Base-by-base conservation (phyloP, 1,140 invertebrate species). In the Aleiodes sp. region DNA sequence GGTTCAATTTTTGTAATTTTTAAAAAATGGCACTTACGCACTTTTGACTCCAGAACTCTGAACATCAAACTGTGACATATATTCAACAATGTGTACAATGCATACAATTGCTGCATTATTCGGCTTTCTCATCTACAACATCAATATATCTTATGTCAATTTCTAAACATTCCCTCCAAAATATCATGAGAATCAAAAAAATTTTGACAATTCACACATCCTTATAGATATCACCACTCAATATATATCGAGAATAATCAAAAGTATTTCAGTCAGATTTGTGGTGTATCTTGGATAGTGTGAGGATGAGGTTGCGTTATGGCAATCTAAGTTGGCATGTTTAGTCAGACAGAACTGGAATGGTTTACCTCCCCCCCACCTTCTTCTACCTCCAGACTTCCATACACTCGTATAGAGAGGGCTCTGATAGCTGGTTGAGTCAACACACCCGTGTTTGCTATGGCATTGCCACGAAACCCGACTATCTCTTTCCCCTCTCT, bases 311-410 rank as follows among this genome's bases (percentile, higher is more conserved):
- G n/a, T 68, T 12, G 68, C 76, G 74, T 78, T 81, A 76, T 74
- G 76, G 76, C 76, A 83, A 83, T 80, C 72, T 75, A 78, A 81
- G 77, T 79, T 81, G 75, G 72, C 71, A 71, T 82, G 78, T 83
- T 80, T 81, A 81, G 78, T 81, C 75, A 80, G 79, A 75, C 75
- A 69, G 77, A 73, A 79, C 78, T 73, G 76, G 75, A 19, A 29
- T 46, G 65, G 35, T 16, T 52, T 52, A 52, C 31, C 46, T 21
- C 46, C 46, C 26, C 21, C 16, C 16, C 46, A 52, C 46, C 46
- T 21, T 24, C 19, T 21, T 9, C 16, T 52, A 16, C n/a, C 21
- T 21, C 31, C 31, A 4, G 4, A 4, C 31, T 10, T 14, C 21
- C 46, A 16, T 21, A 52, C 46, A 52, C 46, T 9, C 21, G 46